Percentiles rank a stretch among this genome's conserved stretches.
Conservation (phyloP, 2,888 invertebrate genomes). For the Drosophila putrida region DNA sequence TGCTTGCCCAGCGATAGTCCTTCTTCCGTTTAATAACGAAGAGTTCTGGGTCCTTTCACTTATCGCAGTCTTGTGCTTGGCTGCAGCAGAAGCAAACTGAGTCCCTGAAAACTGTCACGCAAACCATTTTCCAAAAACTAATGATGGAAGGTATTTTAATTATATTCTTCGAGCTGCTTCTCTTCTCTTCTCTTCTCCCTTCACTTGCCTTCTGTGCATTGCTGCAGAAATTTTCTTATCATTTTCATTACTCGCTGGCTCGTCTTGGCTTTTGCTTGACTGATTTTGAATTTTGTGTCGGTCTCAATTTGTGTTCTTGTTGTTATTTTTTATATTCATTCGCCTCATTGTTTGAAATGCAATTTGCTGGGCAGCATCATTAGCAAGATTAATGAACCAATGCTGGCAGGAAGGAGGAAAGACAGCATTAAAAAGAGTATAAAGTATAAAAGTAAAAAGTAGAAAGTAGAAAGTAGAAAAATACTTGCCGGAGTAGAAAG, state of each 20-base stretch:
- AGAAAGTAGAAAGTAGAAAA: constrained; percentile 15
- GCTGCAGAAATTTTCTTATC: constrained; percentile 83
- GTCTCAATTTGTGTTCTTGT: constrained; percentile 39
- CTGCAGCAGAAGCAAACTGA: constrained; percentile 55
- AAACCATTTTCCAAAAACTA: constrained; percentile 81
- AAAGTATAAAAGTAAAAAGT: constrained; percentile 64
- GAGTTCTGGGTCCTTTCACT: constrained; percentile 67
- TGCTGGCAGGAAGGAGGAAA: constrained; percentile 12
- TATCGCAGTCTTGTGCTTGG: constrained; percentile 79
- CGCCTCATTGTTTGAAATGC: constrained; percentile 54
- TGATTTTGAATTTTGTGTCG: constrained; percentile 66
- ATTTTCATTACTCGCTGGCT: constrained; percentile 71
- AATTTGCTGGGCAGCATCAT: constrained; percentile 79
- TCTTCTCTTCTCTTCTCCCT: constrained; percentile 8
- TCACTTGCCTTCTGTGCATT: constrained; percentile 60
- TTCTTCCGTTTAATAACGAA: constrained; percentile 26
- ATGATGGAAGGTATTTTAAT: constrained; percentile 84
- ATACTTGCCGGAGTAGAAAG: constrained; percentile 31
- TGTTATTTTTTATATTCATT: constrained; percentile 29
- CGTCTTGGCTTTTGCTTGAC: constrained; percentile 81
- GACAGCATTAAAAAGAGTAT: constrained; percentile 4
- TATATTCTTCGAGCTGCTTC: constrained; percentile 62
- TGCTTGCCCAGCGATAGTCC: constrained; percentile 71
- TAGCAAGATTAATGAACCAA: constrained; percentile 80
- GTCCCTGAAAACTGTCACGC: constrained; percentile 70